A percentile compares a stretch with the other conserved stretches of the same genome.
Evolutionary conservation across 2,797 vertebrate species (phyloP).

Genomic region (Chaetodon trifasciatus): DNA sequence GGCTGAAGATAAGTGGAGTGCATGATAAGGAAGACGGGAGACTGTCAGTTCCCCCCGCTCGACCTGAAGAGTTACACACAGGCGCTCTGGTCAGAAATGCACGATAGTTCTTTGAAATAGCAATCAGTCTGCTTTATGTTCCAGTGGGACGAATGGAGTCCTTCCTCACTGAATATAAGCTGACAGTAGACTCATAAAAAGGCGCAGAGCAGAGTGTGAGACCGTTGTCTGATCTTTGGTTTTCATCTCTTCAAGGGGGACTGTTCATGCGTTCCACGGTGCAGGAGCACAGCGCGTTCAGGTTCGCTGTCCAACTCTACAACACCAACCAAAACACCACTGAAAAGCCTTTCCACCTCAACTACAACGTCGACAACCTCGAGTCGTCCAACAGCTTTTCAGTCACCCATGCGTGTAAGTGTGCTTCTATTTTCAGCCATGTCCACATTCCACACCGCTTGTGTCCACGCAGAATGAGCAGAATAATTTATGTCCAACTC

Average conservation of each 20-base stretch:
- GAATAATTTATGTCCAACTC: slow-evolving; percentile 68
- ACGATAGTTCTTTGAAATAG: slow-evolving; percentile 28
- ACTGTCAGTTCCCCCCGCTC: slow-evolving; percentile 11
- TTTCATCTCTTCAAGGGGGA: slow-evolving; percentile 88
- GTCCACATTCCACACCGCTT: slow-evolving; percentile 38
- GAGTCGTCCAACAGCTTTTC: slow-evolving; percentile 99
- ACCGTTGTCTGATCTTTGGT: slow-evolving; percentile 53
- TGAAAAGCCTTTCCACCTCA: slow-evolving; percentile 98
- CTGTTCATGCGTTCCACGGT: slow-evolving; percentile 99
- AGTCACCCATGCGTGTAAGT: slow-evolving; percentile 99
- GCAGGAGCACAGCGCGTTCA: slow-evolving; percentile 99
- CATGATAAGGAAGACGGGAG: slow-evolving; percentile 7
- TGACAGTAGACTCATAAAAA: neutral
- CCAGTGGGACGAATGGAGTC: slow-evolving; percentile 11
- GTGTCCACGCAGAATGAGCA: slow-evolving; percentile 44
- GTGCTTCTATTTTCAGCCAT: slow-evolving; percentile 70
- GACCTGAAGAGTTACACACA: slow-evolving; percentile 58
- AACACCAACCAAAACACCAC: slow-evolving; percentile 99
- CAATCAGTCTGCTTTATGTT: neutral
- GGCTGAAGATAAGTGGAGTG: slow-evolving; percentile 14
- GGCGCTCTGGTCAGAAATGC: slow-evolving; percentile 43
- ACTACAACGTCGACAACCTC: slow-evolving; percentile 99
- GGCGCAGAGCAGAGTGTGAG: slow-evolving; percentile 1
- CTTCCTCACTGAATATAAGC: neutral
- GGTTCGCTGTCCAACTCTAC: slow-evolving; percentile 99